These are phyloP conservation scores for Myanophis thanlyinensis DNA, from an alignment of 2,113 vertebrate species.

Conservation along the genomic window DNA sequence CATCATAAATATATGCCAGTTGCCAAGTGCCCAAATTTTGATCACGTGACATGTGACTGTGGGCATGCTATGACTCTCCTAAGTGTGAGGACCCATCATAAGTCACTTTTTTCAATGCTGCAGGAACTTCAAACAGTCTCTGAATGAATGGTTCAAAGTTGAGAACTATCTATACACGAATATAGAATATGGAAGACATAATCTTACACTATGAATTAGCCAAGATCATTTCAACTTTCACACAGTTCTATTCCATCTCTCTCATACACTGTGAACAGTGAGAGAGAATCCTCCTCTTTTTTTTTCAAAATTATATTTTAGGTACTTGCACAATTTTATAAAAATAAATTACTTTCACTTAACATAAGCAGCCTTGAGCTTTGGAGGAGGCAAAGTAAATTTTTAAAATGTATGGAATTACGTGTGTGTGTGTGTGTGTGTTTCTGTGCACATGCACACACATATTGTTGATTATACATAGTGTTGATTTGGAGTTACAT, in stretches of 20 bases:
- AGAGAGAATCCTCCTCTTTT: neutral
- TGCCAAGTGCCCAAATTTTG: neutral
- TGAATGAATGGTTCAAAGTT: neutral
- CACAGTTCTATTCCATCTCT: neutral
- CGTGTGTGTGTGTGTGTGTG: neutral
- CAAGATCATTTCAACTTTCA: neutral
- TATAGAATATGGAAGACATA: neutral
- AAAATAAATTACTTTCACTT: neutral
- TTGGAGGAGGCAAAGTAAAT: neutral
- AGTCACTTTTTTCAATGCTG: neutral
- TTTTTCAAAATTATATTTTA: neutral
- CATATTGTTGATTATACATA: conserved; percentile 34
- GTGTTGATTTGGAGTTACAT: conserved; percentile 34
- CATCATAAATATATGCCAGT: neutral
- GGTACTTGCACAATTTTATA: neutral
- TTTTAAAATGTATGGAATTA: conserved; percentile 4
- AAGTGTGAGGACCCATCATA: neutral
- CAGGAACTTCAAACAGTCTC: neutral
- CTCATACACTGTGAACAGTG: neutral
- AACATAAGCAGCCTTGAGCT: neutral
- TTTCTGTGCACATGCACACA: neutral
- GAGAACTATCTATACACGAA: neutral
- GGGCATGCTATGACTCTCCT: neutral
- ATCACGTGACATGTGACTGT: neutral
- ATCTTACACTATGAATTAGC: neutral